These are phyloP conservation scores for Rugalucina vietnamica DNA, from an alignment of 2,888 invertebrate genomes.

Conservation along the genomic window DNA sequence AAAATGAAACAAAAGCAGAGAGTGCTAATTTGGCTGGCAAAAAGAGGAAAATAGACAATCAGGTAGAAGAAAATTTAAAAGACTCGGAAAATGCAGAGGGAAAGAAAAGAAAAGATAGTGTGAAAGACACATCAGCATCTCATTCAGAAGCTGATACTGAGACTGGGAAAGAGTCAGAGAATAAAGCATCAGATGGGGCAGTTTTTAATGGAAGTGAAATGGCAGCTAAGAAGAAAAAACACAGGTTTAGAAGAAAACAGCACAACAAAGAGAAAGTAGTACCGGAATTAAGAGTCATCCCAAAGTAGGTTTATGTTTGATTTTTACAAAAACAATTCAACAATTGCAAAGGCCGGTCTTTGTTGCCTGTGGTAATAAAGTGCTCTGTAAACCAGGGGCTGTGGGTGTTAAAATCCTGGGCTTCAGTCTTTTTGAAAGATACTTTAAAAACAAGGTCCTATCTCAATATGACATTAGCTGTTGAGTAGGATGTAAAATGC, in stretches of 20 bases:
- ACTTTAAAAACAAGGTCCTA: too few relatives aligned
- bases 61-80: conserved; percentile 15
- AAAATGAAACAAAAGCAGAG: not conserved
- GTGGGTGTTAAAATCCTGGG: too few relatives aligned
- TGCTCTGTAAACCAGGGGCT: too few relatives aligned
- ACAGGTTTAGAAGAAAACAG: conserved; percentile 65
- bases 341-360: too few relatives aligned
- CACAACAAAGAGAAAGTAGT: conserved; percentile 65
- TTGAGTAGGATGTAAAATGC: too few relatives aligned
- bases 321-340: too few relatives aligned
- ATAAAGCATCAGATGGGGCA: not conserved
- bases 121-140: not conserved
- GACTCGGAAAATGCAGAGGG: conserved; percentile 18
- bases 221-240: conserved; percentile 45
- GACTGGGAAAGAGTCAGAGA: conserved; percentile 8
- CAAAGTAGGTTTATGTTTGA: conserved; percentile 71
- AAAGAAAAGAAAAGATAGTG: not conserved
- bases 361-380: too few relatives aligned
- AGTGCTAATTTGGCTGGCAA: not conserved
- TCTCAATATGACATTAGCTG: too few relatives aligned
- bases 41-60: not conserved
- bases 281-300: conserved; percentile 74
- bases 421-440: too few relatives aligned
- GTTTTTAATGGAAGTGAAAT: conserved; percentile 10
- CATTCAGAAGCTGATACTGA: conserved; percentile 27